A percentile compares a stretch with the other conserved stretches of the same genome.
These are phyloP conservation scores for Parauchenoglanis ngamensis DNA, from an alignment of 2,797 vertebrate genomes.

Conservation along the genomic window DNA sequence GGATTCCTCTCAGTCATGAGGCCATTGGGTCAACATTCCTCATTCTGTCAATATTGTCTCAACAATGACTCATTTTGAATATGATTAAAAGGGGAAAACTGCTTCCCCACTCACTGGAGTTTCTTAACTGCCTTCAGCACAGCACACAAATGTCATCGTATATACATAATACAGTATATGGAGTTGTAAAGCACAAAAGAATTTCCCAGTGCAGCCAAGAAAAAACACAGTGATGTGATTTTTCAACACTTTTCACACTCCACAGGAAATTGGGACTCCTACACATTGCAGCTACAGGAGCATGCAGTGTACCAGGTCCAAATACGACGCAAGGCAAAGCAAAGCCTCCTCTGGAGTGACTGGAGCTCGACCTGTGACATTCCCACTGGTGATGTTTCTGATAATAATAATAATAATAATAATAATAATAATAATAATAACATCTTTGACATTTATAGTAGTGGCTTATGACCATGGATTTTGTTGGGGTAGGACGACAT, in stretches of 20 bases:
- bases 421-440: not conserved
- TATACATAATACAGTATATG: not conserved
- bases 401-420: not conserved
- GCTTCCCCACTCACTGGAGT: not conserved
- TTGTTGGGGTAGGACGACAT: not conserved
- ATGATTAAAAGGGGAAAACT: not conserved
- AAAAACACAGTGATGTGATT: not conserved
- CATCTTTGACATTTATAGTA: not conserved
- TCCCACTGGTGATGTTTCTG: constrained; percentile 66
- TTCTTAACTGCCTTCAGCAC: not conserved
- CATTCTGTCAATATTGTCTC: not conserved
- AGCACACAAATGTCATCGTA: not conserved
- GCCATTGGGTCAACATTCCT: not conserved
- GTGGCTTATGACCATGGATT: not conserved
- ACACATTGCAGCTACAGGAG: constrained; percentile 55
- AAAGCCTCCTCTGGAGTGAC: constrained; percentile 67
- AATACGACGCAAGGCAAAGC: constrained; percentile 63
- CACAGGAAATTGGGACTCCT: constrained; percentile 52
- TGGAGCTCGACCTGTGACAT: constrained; percentile 64
- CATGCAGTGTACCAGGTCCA: constrained; percentile 59
- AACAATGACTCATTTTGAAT: not conserved
- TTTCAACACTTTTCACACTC: not conserved
- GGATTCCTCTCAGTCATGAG: not conserved
- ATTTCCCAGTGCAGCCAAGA: not conserved
- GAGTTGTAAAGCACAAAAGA: not conserved